Evolutionary conservation across 2,113 vertebrate genomes (phyloP).

Genomic region (Ivindomyrus marchei): DNA sequence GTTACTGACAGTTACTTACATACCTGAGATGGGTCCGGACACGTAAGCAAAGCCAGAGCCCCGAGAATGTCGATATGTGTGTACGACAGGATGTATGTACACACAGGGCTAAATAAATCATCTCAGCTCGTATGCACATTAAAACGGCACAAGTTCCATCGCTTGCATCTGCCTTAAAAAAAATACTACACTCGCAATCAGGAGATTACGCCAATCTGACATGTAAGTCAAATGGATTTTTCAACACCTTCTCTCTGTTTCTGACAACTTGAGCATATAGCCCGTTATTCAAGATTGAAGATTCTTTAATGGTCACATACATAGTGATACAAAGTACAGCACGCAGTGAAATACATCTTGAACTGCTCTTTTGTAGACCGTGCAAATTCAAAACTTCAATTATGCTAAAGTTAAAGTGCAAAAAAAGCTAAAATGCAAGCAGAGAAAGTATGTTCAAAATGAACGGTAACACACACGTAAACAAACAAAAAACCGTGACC

Average conservation of each 20-base stretch:
- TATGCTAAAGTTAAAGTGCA: no score
- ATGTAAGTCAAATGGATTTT: background rate
- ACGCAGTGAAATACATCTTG: no score
- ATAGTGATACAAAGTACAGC: no score
- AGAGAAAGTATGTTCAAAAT: no score
- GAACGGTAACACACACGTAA: no score
- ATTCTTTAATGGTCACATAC: no score
- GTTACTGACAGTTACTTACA: constrained; percentile 1
- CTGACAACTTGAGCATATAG: background rate
- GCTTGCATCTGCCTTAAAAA: background rate
- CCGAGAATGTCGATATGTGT: background rate
- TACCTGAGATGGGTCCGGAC: background rate
- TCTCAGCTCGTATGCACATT: background rate
- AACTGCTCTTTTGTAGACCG: no score
- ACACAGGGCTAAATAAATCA: background rate
- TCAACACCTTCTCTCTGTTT: background rate
- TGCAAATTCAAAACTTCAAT: no score
- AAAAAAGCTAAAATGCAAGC: no score
- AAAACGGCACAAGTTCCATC: background rate
- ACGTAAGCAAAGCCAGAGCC: background rate
- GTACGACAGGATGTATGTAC: background rate
- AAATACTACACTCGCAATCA: background rate
- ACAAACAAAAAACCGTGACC: no score
- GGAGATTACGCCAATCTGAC: background rate
- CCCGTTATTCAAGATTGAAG: no score